phyloP scores from a whole-genome alignment of 2,888 invertebrate species.

The Unio delphinus region DNA sequence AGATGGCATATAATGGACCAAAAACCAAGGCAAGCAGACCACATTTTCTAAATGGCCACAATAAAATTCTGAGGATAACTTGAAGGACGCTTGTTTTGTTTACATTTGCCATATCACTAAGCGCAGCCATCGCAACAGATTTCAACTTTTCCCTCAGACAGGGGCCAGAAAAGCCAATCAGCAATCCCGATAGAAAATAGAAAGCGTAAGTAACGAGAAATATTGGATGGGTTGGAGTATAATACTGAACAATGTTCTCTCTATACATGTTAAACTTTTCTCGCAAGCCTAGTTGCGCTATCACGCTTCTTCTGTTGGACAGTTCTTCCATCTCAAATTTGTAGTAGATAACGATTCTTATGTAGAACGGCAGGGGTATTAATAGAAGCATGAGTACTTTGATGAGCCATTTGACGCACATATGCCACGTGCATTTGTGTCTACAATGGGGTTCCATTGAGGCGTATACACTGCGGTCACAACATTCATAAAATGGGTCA shows the following conservation, averaged over 20 bases:
- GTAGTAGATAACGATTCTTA: constrained; percentile 63
- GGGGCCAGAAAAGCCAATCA: constrained; percentile 53
- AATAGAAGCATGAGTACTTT: constrained; percentile 56
- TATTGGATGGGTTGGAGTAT: constrained; percentile 61
- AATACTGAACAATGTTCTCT: constrained; percentile 61
- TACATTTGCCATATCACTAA: constrained; percentile 62
- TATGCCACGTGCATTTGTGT: constrained; percentile 56
- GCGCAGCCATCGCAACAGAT: constrained; percentile 53
- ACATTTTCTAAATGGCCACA: constrained; percentile 66
- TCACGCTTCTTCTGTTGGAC: constrained; percentile 34
- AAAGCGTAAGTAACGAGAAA: constrained; percentile 62
- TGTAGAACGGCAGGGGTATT: constrained; percentile 64
- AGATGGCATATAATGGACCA: constrained; percentile 53
- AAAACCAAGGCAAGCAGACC: constrained; percentile 61
- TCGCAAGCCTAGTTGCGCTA: constrained; percentile 36
- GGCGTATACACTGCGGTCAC: constrained; percentile 59
- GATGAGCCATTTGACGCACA: constrained; percentile 48
- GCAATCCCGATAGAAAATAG: constrained; percentile 56
- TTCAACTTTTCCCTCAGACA: constrained; percentile 54
- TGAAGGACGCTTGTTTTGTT: constrained; percentile 61
- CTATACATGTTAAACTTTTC: constrained; percentile 54
- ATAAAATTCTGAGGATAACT: constrained; percentile 53
- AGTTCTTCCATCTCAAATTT: constrained; percentile 63
- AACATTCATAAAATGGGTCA: constrained; percentile 64
- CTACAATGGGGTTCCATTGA: constrained; percentile 44